phyloP scores from a whole-genome alignment of 64 coral and sea anemone genomes.

The Dendrophyllia cribrosa region DNA sequence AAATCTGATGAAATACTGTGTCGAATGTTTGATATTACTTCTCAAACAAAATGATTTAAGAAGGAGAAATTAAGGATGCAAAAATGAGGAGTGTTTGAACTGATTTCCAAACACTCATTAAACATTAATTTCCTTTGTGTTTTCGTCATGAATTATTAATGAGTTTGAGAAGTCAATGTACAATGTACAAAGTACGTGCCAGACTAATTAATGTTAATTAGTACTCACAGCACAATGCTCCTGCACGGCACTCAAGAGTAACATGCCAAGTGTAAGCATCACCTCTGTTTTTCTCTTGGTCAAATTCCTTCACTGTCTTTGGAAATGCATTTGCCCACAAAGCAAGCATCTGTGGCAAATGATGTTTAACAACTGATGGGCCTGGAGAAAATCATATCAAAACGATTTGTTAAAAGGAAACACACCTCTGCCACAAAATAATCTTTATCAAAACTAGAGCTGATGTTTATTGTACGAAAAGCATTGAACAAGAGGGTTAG shows the following conservation, averaged over 20 bases:
- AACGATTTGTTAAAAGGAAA: not conserved
- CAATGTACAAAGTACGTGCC: not conserved
- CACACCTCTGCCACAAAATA: not conserved
- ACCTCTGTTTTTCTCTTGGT: constrained; percentile 94
- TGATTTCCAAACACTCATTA: too few species aligned
- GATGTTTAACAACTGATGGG: constrained; percentile 91
- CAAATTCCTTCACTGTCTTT: constrained; percentile 87
- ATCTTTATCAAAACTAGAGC: too few species aligned
- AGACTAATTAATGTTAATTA: not conserved
- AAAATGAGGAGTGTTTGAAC: too few species aligned
- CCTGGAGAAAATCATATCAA: constrained; percentile 51
- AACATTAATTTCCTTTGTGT: too few species aligned
- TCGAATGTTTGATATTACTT: too few species aligned
- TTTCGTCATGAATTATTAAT: too few species aligned
- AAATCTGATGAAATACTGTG: too few species aligned
- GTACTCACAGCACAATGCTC: constrained; percentile 88
- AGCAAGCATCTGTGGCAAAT: constrained; percentile 83
- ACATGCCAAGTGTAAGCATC: constrained; percentile 99
- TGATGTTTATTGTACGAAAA: too few species aligned
- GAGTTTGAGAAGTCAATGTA: not conserved
- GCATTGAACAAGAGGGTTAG: too few species aligned
- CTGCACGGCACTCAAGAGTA: constrained; percentile 94
- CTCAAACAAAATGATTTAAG: too few species aligned
- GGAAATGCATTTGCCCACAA: constrained; percentile 97
- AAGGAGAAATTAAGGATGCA: too few species aligned